Percentiles rank a stretch among this genome's conserved stretches.
Conservation (phyloP, 2,113 vertebrate species). For the Leiothrix lutea region DNA sequence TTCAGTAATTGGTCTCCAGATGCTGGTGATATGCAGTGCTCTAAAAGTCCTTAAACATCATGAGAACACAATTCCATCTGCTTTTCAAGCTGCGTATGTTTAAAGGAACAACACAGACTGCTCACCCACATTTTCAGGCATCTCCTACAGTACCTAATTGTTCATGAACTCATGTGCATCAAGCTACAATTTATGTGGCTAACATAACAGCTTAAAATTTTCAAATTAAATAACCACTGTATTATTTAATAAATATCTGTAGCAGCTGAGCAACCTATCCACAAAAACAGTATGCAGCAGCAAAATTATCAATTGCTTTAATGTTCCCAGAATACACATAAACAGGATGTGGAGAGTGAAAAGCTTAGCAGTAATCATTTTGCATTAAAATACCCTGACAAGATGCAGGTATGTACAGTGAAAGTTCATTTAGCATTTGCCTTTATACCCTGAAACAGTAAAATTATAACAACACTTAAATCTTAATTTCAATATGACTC, state of each 20-base stretch:
- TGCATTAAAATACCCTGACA: not conserved
- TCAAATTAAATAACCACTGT: not conserved
- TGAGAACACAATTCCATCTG: slow-evolving; percentile 67
- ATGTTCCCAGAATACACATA: not conserved
- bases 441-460: not conserved
- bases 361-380: not conserved
- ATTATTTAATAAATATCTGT: slow-evolving; percentile 48
- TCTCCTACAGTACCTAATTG: slow-evolving; percentile 18
- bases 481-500: not conserved
- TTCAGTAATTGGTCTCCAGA: slow-evolving; percentile 79
- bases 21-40: slow-evolving; percentile 50
- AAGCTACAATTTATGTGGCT: not conserved
- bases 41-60: slow-evolving; percentile 68
- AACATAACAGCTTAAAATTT: not conserved
- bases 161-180: not conserved
- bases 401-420: not conserved
- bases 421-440: not conserved
- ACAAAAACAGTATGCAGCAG: not conserved
- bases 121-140: slow-evolving; percentile 3
- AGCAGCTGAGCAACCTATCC: slow-evolving; percentile 4
- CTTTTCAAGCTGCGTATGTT: slow-evolving; percentile 44
- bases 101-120: slow-evolving; percentile 35
- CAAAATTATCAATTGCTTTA: not conserved
- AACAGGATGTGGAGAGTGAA: not conserved
- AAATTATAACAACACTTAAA: not conserved